Evolutionary conservation across 1,140 invertebrate species (phyloP).

Genomic region (Brachystomella parvula): DNA sequence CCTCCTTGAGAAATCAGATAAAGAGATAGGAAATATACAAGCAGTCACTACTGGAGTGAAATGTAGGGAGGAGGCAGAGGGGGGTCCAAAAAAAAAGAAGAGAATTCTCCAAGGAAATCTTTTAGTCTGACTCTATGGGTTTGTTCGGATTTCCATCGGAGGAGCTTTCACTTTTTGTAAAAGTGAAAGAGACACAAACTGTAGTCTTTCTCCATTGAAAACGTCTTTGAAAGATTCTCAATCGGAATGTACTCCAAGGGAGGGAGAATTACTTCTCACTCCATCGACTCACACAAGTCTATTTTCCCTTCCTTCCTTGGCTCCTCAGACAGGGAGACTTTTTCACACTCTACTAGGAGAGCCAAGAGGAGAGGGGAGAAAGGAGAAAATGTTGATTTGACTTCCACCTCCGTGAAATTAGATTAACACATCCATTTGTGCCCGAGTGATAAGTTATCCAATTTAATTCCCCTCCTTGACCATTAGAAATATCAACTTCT

Average conservation of each 20-base stretch:
- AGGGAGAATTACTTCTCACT: not conserved
- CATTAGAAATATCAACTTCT: conserved; percentile 5
- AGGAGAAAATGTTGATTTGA: not conserved
- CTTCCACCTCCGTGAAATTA: conserved; percentile 15
- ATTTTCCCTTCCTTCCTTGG: not conserved
- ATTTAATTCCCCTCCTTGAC: conserved; percentile 11
- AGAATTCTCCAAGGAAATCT: conserved; percentile 26
- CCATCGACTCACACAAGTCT: not conserved
- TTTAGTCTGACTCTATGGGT: conserved; percentile 18
- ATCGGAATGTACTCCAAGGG: not conserved
- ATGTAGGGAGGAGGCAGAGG: not conserved
- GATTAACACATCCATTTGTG: conserved; percentile 26
- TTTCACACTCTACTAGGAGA: no score
- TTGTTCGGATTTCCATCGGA: conserved; percentile 2
- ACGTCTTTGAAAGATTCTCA: not conserved
- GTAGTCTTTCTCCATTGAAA: not conserved
- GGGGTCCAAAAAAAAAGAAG: no score
- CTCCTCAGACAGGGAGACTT: not conserved
- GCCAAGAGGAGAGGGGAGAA: not conserved
- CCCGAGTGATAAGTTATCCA: conserved; percentile 22
- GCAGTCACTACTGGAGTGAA: not conserved
- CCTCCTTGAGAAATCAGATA: not conserved
- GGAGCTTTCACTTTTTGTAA: not conserved
- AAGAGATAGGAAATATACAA: not conserved
- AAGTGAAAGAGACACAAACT: not conserved